Percentiles rank a stretch among this genome's conserved stretches.
phyloP scores from a whole-genome alignment of 2,888 invertebrate genomes.

The Parnassius smintheus region DNA sequence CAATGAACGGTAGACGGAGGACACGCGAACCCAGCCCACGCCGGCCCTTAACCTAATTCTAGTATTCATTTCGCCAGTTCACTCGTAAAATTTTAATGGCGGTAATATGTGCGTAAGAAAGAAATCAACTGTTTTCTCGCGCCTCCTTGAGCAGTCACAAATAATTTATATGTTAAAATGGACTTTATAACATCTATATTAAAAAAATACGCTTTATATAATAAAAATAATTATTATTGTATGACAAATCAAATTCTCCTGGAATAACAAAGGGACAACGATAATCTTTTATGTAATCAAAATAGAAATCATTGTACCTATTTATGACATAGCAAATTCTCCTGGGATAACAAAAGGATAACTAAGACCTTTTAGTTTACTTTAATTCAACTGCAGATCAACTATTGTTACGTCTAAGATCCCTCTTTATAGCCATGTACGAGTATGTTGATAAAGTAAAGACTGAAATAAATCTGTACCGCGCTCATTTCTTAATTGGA shows the following conservation, averaged over 20 bases:
- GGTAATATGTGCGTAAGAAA: constrained; percentile 59
- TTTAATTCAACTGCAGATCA: constrained; percentile 40
- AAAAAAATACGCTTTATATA: too few relatives aligned
- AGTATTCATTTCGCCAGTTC: constrained; percentile 75
- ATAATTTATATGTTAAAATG: too few relatives aligned
- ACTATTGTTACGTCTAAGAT: constrained; percentile 34
- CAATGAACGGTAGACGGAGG: constrained; percentile 46
- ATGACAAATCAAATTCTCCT: too few relatives aligned
- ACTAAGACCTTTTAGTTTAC: constrained; percentile 15
- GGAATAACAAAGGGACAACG: too few relatives aligned
- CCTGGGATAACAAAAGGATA: too few relatives aligned
- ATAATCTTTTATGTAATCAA: constrained; percentile 6
- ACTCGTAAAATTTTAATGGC: constrained; percentile 77
- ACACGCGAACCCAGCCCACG: constrained; percentile 61
- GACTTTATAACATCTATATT: too few relatives aligned
- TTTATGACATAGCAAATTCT: too few relatives aligned
- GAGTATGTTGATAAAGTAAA: constrained; percentile 57
- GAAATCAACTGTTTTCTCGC: constrained; percentile 48
- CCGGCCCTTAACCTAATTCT: constrained; percentile 74
- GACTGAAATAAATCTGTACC: constrained; percentile 65
- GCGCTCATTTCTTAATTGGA: constrained; percentile 75
- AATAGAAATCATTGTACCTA: constrained; percentile 19
- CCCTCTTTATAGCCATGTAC: constrained; percentile 60
- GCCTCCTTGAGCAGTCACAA: constrained; percentile 42
- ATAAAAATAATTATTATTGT: constrained; percentile 18